Evolutionary conservation across 2,888 invertebrate species (phyloP).

Genomic region (Iphiclides podalirius): DNA sequence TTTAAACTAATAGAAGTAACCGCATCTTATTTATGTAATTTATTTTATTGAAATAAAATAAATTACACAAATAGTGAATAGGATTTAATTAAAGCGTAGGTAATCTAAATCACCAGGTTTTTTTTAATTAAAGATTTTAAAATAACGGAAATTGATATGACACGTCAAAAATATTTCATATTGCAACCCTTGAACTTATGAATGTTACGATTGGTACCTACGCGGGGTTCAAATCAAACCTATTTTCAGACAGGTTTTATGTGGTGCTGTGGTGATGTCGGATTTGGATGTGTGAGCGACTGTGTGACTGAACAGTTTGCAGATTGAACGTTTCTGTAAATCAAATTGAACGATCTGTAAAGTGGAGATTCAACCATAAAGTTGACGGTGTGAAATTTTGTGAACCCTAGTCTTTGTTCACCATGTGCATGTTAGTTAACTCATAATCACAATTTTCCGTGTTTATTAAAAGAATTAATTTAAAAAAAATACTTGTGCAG

Average conservation of each 20-base stretch:
- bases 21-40: too few relatives aligned
- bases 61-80: too few relatives aligned
- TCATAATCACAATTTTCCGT: background rate
- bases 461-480: slow-evolving; percentile 12
- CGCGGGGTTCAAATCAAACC: slow-evolving; percentile 1
- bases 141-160: too few relatives aligned
- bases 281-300: slow-evolving; percentile 4
- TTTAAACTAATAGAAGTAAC: too few relatives aligned
- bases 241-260: slow-evolving; percentile 18
- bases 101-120: too few relatives aligned
- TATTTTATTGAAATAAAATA: too few relatives aligned
- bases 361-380: slow-evolving; percentile 10
- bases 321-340: slow-evolving; percentile 13
- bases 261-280: slow-evolving; percentile 9
- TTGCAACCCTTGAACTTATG: background rate
- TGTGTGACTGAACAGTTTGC: slow-evolving; percentile 3
- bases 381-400: slow-evolving; percentile 6
- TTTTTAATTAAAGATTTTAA: too few relatives aligned
- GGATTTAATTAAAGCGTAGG: too few relatives aligned
- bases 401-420: slow-evolving; percentile 4
- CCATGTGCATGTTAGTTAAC: slow-evolving; percentile 13
- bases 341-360: slow-evolving; percentile 8
- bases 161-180: slow-evolving; percentile 1
- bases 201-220: background rate
- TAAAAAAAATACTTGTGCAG: slow-evolving; percentile 6